A percentile compares a stretch with the other conserved stretches of the same genome.
phyloP scores from a whole-genome alignment of 1,140 invertebrate species.

The Manduca sexta region DNA sequence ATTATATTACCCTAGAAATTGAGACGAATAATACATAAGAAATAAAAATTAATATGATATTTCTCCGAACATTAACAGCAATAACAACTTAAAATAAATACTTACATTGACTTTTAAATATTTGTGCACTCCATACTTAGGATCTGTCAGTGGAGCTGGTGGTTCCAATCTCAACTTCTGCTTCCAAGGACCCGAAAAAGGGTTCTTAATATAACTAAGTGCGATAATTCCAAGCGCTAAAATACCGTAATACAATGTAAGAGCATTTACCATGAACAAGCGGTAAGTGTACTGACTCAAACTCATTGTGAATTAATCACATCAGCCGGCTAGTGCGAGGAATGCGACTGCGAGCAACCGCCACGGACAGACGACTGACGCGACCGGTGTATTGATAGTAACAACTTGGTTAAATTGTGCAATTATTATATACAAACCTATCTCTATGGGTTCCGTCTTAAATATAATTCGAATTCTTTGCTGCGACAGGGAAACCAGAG shows the following conservation, averaged over 20 bases:
- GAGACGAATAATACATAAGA: no score
- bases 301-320: constrained; percentile 24
- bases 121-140: constrained; percentile 64
- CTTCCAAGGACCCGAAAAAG: constrained; percentile 38
- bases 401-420: no score
- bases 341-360: neutral
- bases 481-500: neutral
- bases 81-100: constrained; percentile 19
- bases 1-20: no score
- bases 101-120: constrained; percentile 68
- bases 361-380: constrained; percentile 6
- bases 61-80: no score
- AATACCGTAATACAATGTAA: constrained; percentile 32
- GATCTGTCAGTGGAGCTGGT: constrained; percentile 40
- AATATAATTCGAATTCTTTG: neutral
- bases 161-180: constrained; percentile 39
- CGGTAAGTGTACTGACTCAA: constrained; percentile 19
- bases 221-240: constrained; percentile 9
- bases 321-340: neutral
- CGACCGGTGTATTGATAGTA: neutral
- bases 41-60: no score
- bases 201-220: constrained; percentile 38
- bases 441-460: neutral
- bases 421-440: neutral
- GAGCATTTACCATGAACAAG: constrained; percentile 25